Conservation (phyloP, 2,888 invertebrate species). For the Eupithecia subumbrata region DNA sequence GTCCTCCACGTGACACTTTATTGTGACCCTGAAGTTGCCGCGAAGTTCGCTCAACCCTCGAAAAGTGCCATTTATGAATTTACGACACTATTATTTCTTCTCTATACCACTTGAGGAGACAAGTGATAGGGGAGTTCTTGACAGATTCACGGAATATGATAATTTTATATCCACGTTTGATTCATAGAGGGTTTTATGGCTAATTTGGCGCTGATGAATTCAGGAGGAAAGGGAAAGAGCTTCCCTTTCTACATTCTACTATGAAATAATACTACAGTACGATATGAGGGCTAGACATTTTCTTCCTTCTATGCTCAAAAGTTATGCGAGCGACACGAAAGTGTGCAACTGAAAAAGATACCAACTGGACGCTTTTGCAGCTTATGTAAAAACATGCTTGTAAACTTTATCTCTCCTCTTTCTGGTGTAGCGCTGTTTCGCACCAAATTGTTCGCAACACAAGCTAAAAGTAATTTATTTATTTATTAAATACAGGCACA, state of each 20-base stretch:
- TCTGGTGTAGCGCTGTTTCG: no score
- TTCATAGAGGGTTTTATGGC: slow-evolving; percentile 24
- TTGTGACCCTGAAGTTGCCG: slow-evolving; percentile 69
- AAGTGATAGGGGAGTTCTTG: slow-evolving; percentile 50
- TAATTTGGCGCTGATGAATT: slow-evolving; percentile 17
- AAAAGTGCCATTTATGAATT: slow-evolving; percentile 71
- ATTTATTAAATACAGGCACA: no score
- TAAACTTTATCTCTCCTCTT: not conserved
- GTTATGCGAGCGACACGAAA: not conserved
- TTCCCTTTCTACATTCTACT: not conserved
- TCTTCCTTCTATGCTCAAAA: not conserved
- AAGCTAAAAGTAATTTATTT: no score
- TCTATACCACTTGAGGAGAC: slow-evolving; percentile 49
- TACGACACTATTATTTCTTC: slow-evolving; percentile 65
- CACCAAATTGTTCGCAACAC: no score
- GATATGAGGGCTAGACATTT: not conserved
- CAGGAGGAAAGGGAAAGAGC: not conserved
- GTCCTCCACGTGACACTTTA: slow-evolving; percentile 65
- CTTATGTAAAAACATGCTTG: not conserved
- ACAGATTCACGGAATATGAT: slow-evolving; percentile 48
- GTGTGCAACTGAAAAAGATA: not conserved
- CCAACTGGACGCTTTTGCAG: not conserved
- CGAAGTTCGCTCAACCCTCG: slow-evolving; percentile 59
- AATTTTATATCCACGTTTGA: slow-evolving; percentile 40
- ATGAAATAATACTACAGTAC: not conserved